A percentile compares a stretch with the other conserved stretches of the same genome.
These are phyloP conservation scores for Andricus grossulariae DNA, from an alignment of 1,140 invertebrate genomes.

Conservation along the genomic window DNA sequence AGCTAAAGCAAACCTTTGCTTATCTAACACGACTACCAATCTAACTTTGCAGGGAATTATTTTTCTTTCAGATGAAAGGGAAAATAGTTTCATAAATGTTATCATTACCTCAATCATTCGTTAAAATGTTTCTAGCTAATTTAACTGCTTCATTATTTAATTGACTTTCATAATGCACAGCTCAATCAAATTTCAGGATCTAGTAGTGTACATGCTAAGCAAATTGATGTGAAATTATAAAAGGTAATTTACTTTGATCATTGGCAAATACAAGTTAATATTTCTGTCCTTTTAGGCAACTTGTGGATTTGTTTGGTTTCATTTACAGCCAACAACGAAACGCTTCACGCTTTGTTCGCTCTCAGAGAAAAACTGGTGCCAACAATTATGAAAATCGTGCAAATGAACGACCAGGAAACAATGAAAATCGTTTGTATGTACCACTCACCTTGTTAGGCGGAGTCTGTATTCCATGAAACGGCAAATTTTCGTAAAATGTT, in stretches of 20 bases:
- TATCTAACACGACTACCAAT: too few relatives aligned
- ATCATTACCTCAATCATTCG: neutral
- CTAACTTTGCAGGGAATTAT: too few relatives aligned
- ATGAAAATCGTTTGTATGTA: slow-evolving; percentile 20
- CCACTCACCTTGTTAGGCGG: slow-evolving; percentile 90
- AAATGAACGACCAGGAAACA: neutral
- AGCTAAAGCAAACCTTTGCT: too few relatives aligned
- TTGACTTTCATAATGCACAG: slow-evolving; percentile 2
- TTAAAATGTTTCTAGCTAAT: slow-evolving; percentile 2
- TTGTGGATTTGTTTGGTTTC: neutral
- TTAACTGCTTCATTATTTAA: neutral
- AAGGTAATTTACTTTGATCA: neutral
- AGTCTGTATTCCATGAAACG: slow-evolving; percentile 93
- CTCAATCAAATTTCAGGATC: neutral
- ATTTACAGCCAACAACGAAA: slow-evolving; percentile 9
- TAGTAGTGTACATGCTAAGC: neutral
- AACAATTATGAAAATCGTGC: slow-evolving; percentile 19
- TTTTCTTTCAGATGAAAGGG: too few relatives aligned
- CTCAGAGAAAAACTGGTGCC: neutral
- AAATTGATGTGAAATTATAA: neutral
- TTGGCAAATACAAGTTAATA: neutral
- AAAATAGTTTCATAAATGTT: too few relatives aligned
- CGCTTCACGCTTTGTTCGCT: neutral
- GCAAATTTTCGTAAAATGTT: slow-evolving; percentile 94
- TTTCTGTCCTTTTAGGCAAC: neutral